Percentiles rank a stretch among this genome's conserved stretches.
Evolutionary conservation across 2,113 vertebrate species (phyloP).

Genomic region (Stigmatopora nigra): DNA sequence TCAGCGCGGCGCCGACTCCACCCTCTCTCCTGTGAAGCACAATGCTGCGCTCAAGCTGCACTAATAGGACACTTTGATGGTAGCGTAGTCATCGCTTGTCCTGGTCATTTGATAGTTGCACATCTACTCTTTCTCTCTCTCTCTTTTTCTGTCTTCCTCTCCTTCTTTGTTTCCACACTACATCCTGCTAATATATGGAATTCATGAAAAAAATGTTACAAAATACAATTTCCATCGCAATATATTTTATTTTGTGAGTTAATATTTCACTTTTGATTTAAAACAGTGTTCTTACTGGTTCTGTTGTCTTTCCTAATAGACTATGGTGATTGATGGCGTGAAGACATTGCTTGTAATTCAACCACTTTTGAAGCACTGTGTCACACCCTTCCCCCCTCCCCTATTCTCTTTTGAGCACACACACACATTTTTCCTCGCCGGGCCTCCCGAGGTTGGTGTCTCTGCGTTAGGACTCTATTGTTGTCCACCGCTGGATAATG

Average conservation of each 20-base stretch:
- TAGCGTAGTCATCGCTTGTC: conserved; percentile 42
- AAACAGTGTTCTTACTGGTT: neutral
- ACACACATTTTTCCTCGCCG: conserved; percentile 45
- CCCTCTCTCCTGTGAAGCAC: conserved; percentile 55
- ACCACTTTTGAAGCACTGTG: conserved; percentile 62
- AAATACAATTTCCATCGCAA: neutral
- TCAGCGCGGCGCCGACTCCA: conserved; percentile 52
- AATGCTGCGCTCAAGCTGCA: conserved; percentile 57
- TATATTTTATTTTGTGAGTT: no score
- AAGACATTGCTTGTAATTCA: conserved; percentile 68
- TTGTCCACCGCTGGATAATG: conserved; percentile 73
- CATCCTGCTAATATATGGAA: neutral
- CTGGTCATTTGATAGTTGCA: conserved; percentile 36
- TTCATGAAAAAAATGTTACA: neutral
- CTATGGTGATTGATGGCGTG: conserved; percentile 59
- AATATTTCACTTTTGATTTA: neutral
- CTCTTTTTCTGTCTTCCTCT: neutral
- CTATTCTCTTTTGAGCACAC: conserved; percentile 52
- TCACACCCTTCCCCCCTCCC: conserved; percentile 54
- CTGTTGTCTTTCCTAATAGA: conserved; percentile 48
- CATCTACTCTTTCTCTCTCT: neutral
- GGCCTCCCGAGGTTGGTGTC: conserved; percentile 72
- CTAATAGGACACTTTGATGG: conserved; percentile 61
- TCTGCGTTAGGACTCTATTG: conserved; percentile 73
- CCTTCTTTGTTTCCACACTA: neutral